Evolutionary conservation across 2,113 vertebrate genomes (phyloP).

Genomic region (Pelecanus crispus): DNA sequence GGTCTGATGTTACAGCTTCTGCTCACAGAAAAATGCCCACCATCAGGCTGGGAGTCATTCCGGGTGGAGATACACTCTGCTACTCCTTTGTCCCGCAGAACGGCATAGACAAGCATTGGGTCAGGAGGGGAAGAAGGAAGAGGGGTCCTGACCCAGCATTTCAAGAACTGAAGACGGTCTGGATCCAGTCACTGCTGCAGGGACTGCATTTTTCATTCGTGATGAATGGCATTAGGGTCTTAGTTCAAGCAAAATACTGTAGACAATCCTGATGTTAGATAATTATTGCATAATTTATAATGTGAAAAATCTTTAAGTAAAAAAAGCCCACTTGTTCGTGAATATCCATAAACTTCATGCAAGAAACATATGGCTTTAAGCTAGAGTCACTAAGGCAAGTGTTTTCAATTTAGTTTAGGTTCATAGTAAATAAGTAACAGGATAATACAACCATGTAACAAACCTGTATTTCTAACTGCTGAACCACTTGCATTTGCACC

Average conservation of each 20-base stretch:
- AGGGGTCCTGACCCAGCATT: neutral
- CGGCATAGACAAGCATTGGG: rapidly evolving
- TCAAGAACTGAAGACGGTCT: neutral
- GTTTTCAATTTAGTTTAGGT: neutral
- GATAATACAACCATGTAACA: conserved; percentile 25
- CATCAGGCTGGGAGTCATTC: neutral
- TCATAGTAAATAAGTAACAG: neutral
- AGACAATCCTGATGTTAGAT: conserved; percentile 27
- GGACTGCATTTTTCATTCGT: neutral
- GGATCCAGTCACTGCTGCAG: neutral
- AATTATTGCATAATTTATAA: conserved; percentile 49
- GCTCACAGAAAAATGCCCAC: neutral
- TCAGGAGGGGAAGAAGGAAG: neutral
- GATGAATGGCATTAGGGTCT: conserved; percentile 7
- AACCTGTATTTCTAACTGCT: conserved; percentile 99
- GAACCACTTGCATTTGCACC: conserved; percentile 99
- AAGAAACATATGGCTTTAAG: neutral
- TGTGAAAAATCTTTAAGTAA: neutral
- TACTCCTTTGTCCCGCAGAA: neutral
- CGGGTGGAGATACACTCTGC: neutral
- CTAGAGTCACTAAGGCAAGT: neutral
- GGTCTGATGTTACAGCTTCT: neutral
- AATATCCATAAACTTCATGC: neutral
- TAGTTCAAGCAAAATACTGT: conserved; percentile 32
- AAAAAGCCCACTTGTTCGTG: neutral